A percentile compares a stretch with the other conserved stretches of the same genome.
Conservation (phyloP, 2,113 vertebrate genomes). For the Hippolais icterina region DNA sequence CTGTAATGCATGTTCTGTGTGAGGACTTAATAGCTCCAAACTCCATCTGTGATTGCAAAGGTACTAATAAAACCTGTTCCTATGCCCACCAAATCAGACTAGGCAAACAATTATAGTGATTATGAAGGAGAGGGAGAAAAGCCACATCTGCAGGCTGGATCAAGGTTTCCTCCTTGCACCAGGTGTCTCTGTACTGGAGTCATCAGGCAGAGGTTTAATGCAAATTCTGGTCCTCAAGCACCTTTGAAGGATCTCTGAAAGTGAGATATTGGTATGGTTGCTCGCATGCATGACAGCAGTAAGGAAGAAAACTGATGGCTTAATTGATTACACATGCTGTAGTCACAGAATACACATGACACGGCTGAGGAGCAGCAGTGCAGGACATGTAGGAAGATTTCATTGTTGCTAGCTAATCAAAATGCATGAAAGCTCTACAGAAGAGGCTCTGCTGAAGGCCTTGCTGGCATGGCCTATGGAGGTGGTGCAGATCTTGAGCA, state of each 20-base stretch:
- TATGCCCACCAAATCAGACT: not conserved
- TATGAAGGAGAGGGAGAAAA: not conserved
- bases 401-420: not conserved
- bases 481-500: not conserved
- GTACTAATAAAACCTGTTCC: not conserved
- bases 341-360: not conserved
- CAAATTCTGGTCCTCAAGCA: not conserved
- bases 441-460: not conserved
- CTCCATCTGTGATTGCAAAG: not conserved
- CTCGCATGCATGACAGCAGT: fast-evolving
- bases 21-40: not conserved
- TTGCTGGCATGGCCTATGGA: not conserved
- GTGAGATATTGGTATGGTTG: not conserved
- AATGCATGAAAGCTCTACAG: not conserved
- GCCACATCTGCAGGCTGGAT: not conserved
- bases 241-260: not conserved
- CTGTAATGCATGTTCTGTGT: not conserved
- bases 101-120: not conserved
- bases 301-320: not conserved
- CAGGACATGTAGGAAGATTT: not conserved
- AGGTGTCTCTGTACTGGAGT: not conserved
- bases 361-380: not conserved
- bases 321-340: not conserved
- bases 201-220: fast-evolving
- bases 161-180: not conserved